phyloP scores from a whole-genome alignment of 2,797 vertebrate genomes.

The Petrocephalus schoutedeni region DNA sequence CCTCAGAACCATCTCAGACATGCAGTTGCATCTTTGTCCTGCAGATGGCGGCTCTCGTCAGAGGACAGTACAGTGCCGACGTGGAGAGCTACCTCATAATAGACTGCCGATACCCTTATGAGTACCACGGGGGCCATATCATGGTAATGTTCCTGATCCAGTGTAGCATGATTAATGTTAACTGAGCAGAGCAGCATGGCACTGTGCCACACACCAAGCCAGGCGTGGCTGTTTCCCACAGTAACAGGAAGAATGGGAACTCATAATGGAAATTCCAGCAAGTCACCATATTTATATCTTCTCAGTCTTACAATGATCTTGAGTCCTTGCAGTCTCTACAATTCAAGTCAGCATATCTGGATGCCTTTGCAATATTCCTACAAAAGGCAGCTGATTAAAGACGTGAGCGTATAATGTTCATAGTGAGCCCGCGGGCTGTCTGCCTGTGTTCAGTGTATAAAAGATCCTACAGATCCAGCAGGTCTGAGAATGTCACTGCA shows the following conservation, averaged over 20 bases:
- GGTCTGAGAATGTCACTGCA: background rate
- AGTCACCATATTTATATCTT: background rate
- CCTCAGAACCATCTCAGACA: background rate
- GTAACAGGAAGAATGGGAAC: background rate
- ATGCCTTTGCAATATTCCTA: background rate
- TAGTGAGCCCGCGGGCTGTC: background rate
- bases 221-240: background rate
- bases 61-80: conserved; percentile 32
- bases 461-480: background rate
- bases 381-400: background rate
- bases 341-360: background rate
- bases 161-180: background rate
- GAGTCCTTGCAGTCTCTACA: background rate
- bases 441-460: background rate
- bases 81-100: conserved; percentile 43
- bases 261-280: background rate
- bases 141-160: conserved; percentile 32
- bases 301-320: background rate
- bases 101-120: conserved; percentile 52
- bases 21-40: conserved; percentile 17
- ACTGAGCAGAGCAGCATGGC: background rate
- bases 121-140: conserved; percentile 51
- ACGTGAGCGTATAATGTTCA: background rate
- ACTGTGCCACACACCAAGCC: background rate
- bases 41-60: conserved; percentile 44